Evolutionary conservation across 2,888 invertebrate genomes (phyloP), one percentile per base, ranked within the genome.

Genomic region (Cyclophora punctaria): DNA sequence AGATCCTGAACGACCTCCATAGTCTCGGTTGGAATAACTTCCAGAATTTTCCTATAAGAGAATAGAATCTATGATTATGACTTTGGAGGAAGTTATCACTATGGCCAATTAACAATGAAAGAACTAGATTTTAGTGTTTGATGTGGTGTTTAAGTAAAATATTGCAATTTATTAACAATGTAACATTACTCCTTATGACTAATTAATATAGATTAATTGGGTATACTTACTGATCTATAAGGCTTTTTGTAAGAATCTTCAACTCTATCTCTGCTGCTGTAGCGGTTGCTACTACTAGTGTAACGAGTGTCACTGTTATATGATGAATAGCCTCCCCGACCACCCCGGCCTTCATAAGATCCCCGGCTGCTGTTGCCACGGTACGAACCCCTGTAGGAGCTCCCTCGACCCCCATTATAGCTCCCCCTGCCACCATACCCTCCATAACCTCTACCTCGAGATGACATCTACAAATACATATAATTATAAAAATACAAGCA

Each of bases 1-100:
- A 49, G 92, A 92, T 56, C 90, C 88, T 58, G 91, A 84, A 56
- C 90, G 83, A 55, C 85, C 80, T 60, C 88, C 87, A 73, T 90
- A 90, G 52, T 90, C 91, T 56, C 91, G 82, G 59, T 78, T 85
- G 48, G 89, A 84, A 71, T 89, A 89, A 60, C 81, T 84, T 64
- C 85, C 82, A 55, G 88, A 79, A 59, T 73, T 72, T 58, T 90
- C 89, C 89, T 89, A 20, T 20, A 20, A 20, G 20, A 20, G 20
- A 20, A 20, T 20, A 20, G 20, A 20, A 20, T 1, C 20, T 20
- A 2, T 20, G 20, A 20, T 20, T 20, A 20, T 20, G 20, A 20
- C 20, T 20, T 20, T 20, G 20, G 20, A 20, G 20, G 20, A 20
- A 20, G 20, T 20, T 20, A 20, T 20, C 20, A 20, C 20, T 1